Percentiles rank a stretch among this genome's conserved stretches.
Conservation (phyloP, 2,888 invertebrate genomes). For the Perizoma flavofasciatum region DNA sequence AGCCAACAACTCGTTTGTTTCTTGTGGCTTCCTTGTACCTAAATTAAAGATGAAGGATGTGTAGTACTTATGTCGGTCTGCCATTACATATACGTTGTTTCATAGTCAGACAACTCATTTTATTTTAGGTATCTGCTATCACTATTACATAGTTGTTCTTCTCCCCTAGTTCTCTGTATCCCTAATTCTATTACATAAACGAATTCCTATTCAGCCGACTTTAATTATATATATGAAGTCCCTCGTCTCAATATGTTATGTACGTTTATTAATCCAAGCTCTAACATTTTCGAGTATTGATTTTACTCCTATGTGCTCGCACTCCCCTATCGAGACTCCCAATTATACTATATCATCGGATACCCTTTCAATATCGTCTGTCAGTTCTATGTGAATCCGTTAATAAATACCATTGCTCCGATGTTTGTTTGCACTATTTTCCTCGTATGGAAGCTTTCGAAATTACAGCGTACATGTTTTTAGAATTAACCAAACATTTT, state of each 20-base stretch:
- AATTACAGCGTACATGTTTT: too few relatives aligned
- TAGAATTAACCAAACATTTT: too few relatives aligned
- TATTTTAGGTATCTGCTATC: not conserved
- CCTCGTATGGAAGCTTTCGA: too few relatives aligned
- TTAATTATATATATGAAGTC: not conserved
- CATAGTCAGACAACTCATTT: not conserved
- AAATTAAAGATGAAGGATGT: not conserved
- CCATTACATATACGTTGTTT: too few relatives aligned
- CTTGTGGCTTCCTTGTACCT: not conserved
- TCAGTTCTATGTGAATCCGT: too few relatives aligned
- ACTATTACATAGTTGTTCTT: not conserved
- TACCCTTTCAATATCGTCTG: conserved; percentile 1
- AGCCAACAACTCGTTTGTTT: not conserved
- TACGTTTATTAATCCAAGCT: too few relatives aligned
- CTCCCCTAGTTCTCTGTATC: too few relatives aligned
- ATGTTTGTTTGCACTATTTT: not conserved
- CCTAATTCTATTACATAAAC: not conserved
- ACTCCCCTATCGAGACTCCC: not conserved
- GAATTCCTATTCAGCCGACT: not conserved
- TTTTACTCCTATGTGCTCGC: conserved; percentile 3
- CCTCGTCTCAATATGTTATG: too few relatives aligned
- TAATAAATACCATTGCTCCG: too few relatives aligned
- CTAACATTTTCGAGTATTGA: conserved; percentile 14
- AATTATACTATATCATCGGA: conserved; percentile 8
- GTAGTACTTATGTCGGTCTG: not conserved